Evolutionary conservation across 2,797 vertebrate genomes (phyloP).

Genomic region (Gambelia wislizenii): DNA sequence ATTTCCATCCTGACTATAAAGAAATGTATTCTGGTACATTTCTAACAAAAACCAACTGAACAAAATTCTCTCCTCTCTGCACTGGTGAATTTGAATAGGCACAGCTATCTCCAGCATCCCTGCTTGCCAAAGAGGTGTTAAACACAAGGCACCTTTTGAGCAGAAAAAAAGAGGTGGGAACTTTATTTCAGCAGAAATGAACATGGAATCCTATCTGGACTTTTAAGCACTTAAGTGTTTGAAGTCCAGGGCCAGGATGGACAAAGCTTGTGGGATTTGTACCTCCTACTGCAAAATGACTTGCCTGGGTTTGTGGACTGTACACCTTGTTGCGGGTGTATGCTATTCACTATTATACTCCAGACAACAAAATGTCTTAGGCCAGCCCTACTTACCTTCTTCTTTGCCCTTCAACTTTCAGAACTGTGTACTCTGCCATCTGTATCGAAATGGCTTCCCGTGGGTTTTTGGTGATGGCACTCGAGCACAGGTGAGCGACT

Average conservation of each 20-base stretch:
- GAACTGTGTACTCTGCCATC: slow-evolving; percentile 78
- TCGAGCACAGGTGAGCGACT: slow-evolving; percentile 79
- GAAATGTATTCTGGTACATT: no score
- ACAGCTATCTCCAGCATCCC: no score
- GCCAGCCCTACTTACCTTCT: not conserved
- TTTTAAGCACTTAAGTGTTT: not conserved
- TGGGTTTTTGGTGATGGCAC: slow-evolving; percentile 77
- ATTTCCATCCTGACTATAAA: no score
- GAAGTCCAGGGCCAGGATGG: no score
- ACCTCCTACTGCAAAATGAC: not conserved
- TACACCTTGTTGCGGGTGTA: not conserved
- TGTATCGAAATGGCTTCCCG: slow-evolving; percentile 79
- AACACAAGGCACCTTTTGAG: no score
- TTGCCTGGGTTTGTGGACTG: not conserved
- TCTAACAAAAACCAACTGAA: no score
- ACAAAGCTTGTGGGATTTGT: not conserved
- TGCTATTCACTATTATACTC: no score
- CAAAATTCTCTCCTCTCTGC: no score
- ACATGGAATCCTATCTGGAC: not conserved
- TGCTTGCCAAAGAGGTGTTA: no score
- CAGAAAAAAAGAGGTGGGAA: not conserved
- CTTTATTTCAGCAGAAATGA: not conserved
- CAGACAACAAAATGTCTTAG: not conserved
- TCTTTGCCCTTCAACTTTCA: slow-evolving; percentile 41
- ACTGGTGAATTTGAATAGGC: no score